Base-by-base conservation (phyloP, 37 sponge, comb jelly and placozoan species). In the Amphimedon queenslandica region DNA sequence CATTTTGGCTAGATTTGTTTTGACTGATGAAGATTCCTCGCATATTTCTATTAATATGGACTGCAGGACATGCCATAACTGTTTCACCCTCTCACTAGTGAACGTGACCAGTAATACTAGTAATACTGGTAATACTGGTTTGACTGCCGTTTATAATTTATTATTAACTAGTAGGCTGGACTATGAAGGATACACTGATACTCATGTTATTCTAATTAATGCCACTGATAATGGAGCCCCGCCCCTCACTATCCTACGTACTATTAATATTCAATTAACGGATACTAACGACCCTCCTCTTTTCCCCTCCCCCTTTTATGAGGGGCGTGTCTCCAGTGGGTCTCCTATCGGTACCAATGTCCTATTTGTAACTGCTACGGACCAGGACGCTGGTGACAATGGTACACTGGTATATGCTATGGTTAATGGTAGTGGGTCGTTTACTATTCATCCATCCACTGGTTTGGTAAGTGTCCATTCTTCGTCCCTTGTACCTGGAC, bases 201-300 rank as follows among this genome's bases (percentile, higher is more conserved):
- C 81, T 47, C 43, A 72, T 31, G 24, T 35, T 31, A 8, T 90
- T 4, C 55, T 42, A 1, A 58, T 90, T 1, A 69, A 39, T 36
- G 91, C 91, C 38, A 60, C 55, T 47, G 90, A 84, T 40, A 40
- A 41, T 34, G 81, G 73, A 16, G 42, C n/a, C 6, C 79, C 84
- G 3, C 57, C 40, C 0, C 76, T 80, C 0, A 53, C 78, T 20
- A 58, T 78, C 24, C 37, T 64, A 10, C 25, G 29, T 4, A 27
- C 64, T 1, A 41, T 85, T 20, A 51, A 5, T 5, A 40, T 90
- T 34, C 37, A 51, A 21, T 42, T 90, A 35, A 34, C 28, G 1
- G 73, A 77, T 57, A 73, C 21, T 4, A 73, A 87, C 38, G 77
- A 87, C 27, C 58, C 57, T 21, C 87, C 82, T 3, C 25, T 56